Percentiles rank a stretch among this genome's conserved stretches.
Conservation (phyloP, 1,140 invertebrate genomes). For the Hycleus cichorii region DNA sequence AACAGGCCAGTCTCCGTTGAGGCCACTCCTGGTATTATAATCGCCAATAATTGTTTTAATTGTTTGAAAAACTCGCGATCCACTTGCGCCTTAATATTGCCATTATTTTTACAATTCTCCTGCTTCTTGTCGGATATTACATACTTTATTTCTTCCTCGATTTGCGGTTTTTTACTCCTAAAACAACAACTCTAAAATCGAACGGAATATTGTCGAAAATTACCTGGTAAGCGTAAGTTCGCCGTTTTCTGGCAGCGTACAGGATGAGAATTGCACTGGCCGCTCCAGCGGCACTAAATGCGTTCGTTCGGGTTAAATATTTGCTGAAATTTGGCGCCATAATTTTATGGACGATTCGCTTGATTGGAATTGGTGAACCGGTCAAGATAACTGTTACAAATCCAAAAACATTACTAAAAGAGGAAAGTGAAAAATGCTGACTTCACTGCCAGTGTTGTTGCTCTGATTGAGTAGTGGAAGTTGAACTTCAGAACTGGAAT, state of each 20-base stretch:
- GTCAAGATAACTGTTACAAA: too few species aligned
- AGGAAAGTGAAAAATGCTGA: too few species aligned
- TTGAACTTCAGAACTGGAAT: too few species aligned
- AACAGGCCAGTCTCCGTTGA: slow-evolving; percentile 72
- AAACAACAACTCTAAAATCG: slow-evolving; percentile 17
- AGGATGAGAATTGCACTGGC: slow-evolving; percentile 49
- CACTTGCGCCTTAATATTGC: slow-evolving; percentile 69
- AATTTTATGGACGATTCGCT: too few species aligned
- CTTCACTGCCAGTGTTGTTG: too few species aligned
- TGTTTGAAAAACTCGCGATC: slow-evolving; percentile 77
- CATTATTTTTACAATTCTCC: slow-evolving; percentile 35
- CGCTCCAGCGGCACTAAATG: slow-evolving; percentile 47
- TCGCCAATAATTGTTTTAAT: slow-evolving; percentile 66
- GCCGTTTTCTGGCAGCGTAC: slow-evolving; percentile 44
- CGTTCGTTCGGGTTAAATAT: slow-evolving; percentile 48
- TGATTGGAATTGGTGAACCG: too few species aligned
- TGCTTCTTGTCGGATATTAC: slow-evolving; percentile 64
- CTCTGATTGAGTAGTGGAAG: too few species aligned
- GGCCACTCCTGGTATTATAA: slow-evolving; percentile 74
- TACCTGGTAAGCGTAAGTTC: slow-evolving; percentile 32
- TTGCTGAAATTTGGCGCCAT: slow-evolving; percentile 61
- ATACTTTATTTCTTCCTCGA: slow-evolving; percentile 66
- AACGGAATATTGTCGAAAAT: background rate
- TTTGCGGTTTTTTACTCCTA: slow-evolving; percentile 29
- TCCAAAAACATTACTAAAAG: too few species aligned